Conservation (phyloP, 2,113 vertebrate genomes). For the Cathartes aura region DNA sequence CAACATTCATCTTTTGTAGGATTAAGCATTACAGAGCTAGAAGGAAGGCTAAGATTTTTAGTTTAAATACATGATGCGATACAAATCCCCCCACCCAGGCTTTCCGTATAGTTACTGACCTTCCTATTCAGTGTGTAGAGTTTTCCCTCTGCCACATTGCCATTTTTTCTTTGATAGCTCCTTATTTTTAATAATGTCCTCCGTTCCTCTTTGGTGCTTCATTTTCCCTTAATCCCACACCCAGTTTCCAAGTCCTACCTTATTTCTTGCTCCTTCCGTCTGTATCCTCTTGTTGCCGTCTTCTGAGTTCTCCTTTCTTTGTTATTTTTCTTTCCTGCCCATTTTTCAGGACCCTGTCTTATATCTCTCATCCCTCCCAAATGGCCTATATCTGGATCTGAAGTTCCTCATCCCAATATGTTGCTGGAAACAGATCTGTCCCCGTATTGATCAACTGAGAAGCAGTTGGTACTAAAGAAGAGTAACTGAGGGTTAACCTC, state of each 20-base stretch:
- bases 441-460: slow-evolving; percentile 40
- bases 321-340: slow-evolving; percentile 60
- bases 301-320: slow-evolving; percentile 54
- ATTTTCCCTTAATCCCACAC: slow-evolving; percentile 44
- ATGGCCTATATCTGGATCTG: slow-evolving; percentile 33
- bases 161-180: not conserved
- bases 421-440: slow-evolving; percentile 50
- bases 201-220: not conserved
- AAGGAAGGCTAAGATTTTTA: not conserved
- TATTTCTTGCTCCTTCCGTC: slow-evolving; percentile 56
- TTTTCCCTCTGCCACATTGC: not conserved
- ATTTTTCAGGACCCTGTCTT: slow-evolving; percentile 62
- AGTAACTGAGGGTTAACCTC: slow-evolving; percentile 52
- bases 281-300: slow-evolving; percentile 60
- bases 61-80: not conserved
- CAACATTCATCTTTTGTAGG: not conserved
- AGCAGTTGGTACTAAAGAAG: slow-evolving; percentile 38
- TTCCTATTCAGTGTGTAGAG: not conserved
- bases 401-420: slow-evolving; percentile 42
- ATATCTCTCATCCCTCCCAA: slow-evolving; percentile 53
- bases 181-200: not conserved
- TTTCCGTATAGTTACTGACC: not conserved
- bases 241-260: slow-evolving; percentile 59
- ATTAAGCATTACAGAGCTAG: not conserved
- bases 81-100: not conserved